phyloP scores from a whole-genome alignment of 2,113 vertebrate genomes.

The Nymphicus hollandicus region DNA sequence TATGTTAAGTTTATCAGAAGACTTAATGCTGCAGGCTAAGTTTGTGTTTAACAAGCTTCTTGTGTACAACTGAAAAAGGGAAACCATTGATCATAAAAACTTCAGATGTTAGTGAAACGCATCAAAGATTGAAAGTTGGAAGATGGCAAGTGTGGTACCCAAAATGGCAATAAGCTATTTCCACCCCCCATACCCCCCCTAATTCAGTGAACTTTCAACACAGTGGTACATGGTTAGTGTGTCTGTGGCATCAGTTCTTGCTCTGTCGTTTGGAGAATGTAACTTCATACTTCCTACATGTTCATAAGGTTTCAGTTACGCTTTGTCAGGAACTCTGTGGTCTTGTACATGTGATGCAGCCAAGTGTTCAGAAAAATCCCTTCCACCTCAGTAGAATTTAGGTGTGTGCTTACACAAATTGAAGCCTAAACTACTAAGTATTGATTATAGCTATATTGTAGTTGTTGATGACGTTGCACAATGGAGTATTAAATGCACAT shows the following conservation, averaged over 20 bases:
- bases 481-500: not conserved
- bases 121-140: not conserved
- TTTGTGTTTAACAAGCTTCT: not conserved
- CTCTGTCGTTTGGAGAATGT: not conserved
- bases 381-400: not conserved
- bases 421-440: not conserved
- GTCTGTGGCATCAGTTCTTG: not conserved
- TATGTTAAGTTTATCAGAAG: not conserved
- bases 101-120: not conserved
- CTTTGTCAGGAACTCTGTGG: not conserved
- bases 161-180: not conserved
- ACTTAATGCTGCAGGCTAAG: not conserved
- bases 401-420: not conserved
- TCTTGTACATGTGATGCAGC: not conserved
- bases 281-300: accelerated
- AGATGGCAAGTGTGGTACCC: not conserved
- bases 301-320: accelerated
- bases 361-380: not conserved
- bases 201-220: not conserved
- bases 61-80: not conserved
- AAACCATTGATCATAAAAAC: not conserved
- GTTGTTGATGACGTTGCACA: not conserved
- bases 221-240: accelerated
- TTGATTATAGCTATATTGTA: not conserved
- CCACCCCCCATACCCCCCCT: too few relatives aligned